phyloP scores from a whole-genome alignment of 2,113 vertebrate genomes.

The Suncus etruscus region DNA sequence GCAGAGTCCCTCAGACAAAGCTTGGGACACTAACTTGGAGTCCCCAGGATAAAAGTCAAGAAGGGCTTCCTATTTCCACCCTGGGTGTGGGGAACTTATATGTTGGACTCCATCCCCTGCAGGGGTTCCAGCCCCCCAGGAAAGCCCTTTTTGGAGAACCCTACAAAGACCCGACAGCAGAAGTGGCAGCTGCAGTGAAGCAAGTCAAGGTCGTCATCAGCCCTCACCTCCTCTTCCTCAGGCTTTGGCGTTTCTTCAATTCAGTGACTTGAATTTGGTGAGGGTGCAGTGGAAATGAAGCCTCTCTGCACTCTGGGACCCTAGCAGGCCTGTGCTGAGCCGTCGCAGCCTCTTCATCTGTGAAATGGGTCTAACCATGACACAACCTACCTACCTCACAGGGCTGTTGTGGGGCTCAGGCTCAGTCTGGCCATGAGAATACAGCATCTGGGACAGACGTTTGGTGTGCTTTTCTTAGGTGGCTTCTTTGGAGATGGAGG shows the following conservation, averaged over 20 bases:
- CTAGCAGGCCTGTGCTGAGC: slow-evolving; percentile 70
- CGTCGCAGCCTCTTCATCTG: slow-evolving; percentile 71
- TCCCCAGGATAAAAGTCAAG: neutral
- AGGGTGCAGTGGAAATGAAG: slow-evolving; percentile 19
- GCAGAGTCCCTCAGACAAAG: neutral
- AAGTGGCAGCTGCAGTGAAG: slow-evolving; percentile 25
- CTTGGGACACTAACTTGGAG: neutral
- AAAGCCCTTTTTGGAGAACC: slow-evolving; percentile 10
- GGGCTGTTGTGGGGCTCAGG: slow-evolving; percentile 75
- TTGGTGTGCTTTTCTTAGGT: no score
- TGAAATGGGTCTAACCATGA: slow-evolving; percentile 70
- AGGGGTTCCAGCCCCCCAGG: neutral
- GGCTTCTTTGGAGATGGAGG: no score
- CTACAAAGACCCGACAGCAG: neutral
- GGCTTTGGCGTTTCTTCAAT: slow-evolving; percentile 71
- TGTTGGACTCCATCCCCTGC: neutral
- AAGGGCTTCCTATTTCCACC: neutral
- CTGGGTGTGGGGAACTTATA: neutral
- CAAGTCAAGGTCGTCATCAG: slow-evolving; percentile 33
- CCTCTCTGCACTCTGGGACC: slow-evolving; percentile 65
- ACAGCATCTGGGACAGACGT: no score
- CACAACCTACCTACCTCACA: slow-evolving; percentile 79
- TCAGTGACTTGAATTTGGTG: slow-evolving; percentile 65
- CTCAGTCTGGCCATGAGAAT: no score
- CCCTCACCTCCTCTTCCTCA: slow-evolving; percentile 33